Evolutionary conservation across 2,113 vertebrate genomes (phyloP).

Genomic region (Chamaetylas fuelleborni): DNA sequence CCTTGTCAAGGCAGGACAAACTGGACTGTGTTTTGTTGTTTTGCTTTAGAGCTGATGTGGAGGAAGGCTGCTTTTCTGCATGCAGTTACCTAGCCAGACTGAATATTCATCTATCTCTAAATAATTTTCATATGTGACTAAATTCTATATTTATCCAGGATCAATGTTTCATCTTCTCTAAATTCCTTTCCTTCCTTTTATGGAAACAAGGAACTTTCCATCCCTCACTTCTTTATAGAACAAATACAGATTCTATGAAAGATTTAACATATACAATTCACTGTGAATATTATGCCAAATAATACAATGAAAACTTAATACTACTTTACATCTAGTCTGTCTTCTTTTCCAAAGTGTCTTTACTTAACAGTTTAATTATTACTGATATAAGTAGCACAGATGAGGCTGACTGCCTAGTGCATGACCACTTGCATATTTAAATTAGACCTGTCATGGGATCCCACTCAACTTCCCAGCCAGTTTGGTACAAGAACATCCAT

Average conservation of each 20-base stretch:
- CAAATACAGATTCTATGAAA: not conserved
- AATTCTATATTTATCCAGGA: conserved; percentile 11
- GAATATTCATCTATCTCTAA: conserved; percentile 7
- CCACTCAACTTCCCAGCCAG: conserved; percentile 1
- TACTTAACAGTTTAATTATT: conserved; percentile 16
- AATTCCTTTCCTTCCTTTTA: conserved; percentile 29
- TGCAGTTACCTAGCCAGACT: not conserved
- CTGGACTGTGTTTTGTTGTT: not conserved
- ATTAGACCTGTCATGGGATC: not conserved
- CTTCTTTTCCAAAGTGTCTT: conserved; percentile 12
- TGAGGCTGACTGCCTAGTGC: not conserved
- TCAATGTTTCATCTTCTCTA: not conserved
- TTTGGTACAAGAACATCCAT: not conserved
- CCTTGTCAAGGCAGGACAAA: not conserved
- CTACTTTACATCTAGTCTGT: not conserved
- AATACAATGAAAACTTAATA: conserved; percentile 17
- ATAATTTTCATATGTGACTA: conserved; percentile 7
- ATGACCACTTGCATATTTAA: conserved; percentile 28
- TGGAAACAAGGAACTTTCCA: not conserved
- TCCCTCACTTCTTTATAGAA: not conserved
- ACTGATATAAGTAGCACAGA: not conserved
- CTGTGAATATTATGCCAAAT: not conserved
- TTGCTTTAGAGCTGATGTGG: not conserved
- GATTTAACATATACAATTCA: not conserved
- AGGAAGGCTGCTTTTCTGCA: not conserved